phyloP scores from a whole-genome alignment of 1,140 invertebrate genomes.

The Diachasma alloeum region DNA sequence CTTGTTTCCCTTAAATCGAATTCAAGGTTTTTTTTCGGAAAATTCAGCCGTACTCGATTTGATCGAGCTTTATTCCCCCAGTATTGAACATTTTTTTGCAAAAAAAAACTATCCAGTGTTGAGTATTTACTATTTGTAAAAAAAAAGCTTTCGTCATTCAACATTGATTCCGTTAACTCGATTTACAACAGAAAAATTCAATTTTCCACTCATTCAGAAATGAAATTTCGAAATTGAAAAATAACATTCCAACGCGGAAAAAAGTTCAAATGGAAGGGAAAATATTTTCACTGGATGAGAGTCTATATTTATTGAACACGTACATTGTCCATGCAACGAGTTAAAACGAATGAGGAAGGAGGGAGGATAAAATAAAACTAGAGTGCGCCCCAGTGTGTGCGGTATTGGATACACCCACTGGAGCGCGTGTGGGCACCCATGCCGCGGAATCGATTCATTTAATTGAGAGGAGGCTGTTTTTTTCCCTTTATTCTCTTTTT shows the following conservation, averaged over 20 bases:
- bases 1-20: too few species aligned
- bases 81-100: too few species aligned
- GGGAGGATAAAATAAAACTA: conserved; percentile 25
- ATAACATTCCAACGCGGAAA: background rate
- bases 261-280: conserved; percentile 5
- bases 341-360: conserved; percentile 17
- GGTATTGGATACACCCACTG: conserved; percentile 24
- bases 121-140: too few species aligned
- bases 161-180: too few species aligned
- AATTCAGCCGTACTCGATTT: too few species aligned
- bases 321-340: conserved; percentile 42
- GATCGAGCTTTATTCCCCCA: too few species aligned
- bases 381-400: conserved; percentile 15
- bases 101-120: too few species aligned
- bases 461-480: conserved; percentile 47
- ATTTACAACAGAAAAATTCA: too few species aligned
- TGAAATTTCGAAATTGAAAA: conserved; percentile 10
- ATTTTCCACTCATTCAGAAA: background rate
- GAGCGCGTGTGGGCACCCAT: conserved; percentile 18
- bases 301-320: conserved; percentile 34
- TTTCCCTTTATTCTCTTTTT: conserved; percentile 22
- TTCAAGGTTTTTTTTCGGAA: too few species aligned
- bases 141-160: too few species aligned
- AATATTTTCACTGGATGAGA: conserved; percentile 16
- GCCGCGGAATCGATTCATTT: conserved; percentile 49